Evolutionary conservation across 2,113 vertebrate genomes (phyloP).

Genomic region (Balaeniceps rex): DNA sequence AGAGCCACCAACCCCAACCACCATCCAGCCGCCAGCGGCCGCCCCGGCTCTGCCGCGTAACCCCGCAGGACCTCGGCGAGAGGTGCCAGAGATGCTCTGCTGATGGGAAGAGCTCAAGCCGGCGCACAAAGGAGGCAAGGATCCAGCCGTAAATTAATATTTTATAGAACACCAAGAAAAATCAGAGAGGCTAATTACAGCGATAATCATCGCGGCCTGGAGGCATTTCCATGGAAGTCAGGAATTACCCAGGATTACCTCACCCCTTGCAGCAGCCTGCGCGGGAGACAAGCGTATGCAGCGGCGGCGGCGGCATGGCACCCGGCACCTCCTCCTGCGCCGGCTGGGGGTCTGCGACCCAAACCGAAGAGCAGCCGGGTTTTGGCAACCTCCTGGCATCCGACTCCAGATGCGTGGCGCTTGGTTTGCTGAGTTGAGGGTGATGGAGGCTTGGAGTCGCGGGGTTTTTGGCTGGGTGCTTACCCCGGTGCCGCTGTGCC

Average conservation of each 20-base stretch:
- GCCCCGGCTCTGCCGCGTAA: not conserved
- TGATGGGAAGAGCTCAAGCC: not conserved
- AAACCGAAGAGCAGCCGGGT: rapidly evolving
- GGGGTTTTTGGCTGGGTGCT: not conserved
- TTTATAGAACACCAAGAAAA: conserved; percentile 65
- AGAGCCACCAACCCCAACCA: not conserved
- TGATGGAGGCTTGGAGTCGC: rapidly evolving
- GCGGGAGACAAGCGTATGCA: not conserved
- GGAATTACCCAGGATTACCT: conserved; percentile 63
- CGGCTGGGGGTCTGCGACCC: not conserved
- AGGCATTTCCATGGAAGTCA: conserved; percentile 52
- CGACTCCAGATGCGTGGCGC: rapidly evolving
- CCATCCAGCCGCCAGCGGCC: not conserved
- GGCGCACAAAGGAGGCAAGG: conserved; percentile 36
- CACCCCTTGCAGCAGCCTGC: conserved; percentile 8
- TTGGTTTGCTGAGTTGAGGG: not conserved
- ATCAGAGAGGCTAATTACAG: conserved; percentile 64
- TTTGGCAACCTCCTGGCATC: not conserved
- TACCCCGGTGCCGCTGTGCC: not conserved
- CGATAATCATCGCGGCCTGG: conserved; percentile 47
- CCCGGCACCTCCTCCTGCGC: not conserved
- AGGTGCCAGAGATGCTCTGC: not conserved
- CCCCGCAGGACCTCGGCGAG: not conserved
- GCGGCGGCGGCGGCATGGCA: not conserved
- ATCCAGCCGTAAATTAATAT: conserved; percentile 66